Percentiles rank a stretch among this genome's conserved stretches.
These are phyloP conservation scores for Apostichopus parvimensis DNA, from an alignment of 35 echinoderm and acorn worm species.

Conservation along the genomic window DNA sequence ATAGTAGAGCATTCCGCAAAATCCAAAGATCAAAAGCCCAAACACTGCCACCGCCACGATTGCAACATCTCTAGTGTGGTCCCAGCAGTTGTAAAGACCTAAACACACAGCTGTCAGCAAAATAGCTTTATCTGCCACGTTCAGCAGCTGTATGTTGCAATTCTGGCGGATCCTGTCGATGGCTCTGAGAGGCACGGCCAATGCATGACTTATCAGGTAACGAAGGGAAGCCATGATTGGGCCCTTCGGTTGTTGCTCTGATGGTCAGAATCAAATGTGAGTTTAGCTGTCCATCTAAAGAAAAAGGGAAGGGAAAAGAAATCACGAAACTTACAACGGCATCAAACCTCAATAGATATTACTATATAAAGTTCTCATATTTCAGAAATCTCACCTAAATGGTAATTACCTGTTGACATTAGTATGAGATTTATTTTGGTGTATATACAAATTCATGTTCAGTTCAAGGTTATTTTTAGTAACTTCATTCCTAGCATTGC, in stretches of 20 bases:
- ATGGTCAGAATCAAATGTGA: too few species aligned
- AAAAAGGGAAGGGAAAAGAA: too few species aligned
- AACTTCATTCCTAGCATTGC: too few species aligned
- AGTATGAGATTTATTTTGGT: too few species aligned
- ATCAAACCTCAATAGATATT: too few species aligned
- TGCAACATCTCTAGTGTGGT: slow-evolving; percentile 61
- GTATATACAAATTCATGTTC: too few species aligned
- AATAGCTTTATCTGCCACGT: slow-evolving; percentile 63
- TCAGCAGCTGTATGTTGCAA: slow-evolving; percentile 76
- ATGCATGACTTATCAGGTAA: slow-evolving; percentile 78
- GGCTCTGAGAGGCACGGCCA: slow-evolving; percentile 68
- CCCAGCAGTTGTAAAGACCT: slow-evolving; percentile 89
- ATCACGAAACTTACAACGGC: too few species aligned
- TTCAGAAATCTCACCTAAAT: too few species aligned
- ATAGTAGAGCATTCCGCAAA: slow-evolving; percentile 93
- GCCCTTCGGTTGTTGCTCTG: neutral
- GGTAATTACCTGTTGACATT: too few species aligned
- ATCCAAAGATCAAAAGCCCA: slow-evolving; percentile 80
- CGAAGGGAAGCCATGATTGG: slow-evolving; percentile 72
- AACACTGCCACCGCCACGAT: slow-evolving; percentile 74
- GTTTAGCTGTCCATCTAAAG: too few species aligned
- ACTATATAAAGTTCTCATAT: too few species aligned
- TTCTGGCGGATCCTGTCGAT: slow-evolving; percentile 57
- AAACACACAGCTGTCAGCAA: slow-evolving; percentile 73
- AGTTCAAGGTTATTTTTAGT: too few species aligned